Base-by-base conservation (phyloP, 2,797 vertebrate genomes). In the Alectoris magna region DNA sequence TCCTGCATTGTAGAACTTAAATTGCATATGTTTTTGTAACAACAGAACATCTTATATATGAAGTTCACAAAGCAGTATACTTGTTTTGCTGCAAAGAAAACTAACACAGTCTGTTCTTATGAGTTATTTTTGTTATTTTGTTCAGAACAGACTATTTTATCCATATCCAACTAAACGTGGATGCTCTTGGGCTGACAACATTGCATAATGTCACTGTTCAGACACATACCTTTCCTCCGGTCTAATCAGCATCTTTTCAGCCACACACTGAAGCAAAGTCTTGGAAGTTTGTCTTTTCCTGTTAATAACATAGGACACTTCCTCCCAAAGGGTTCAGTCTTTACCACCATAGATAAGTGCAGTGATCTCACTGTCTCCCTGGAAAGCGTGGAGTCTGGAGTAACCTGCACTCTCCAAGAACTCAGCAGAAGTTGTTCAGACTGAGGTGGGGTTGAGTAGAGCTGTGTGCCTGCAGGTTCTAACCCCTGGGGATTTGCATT, bases 21-120 rank as follows among this genome's bases (percentile, higher is more conserved):
- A 58, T 82, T 58, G n/a, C 23, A 27, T 39, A 17, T 31, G 10
- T 59, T 41, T 59, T 71, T 36, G 44, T 38, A 78, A 51, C 48
- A 93, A 60, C 1, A 9, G 63, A 27, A 60, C 46, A 60, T 31
- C 12, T 67, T 70, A n/a, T 26, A 38, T 38, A 56, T 22, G 31
- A 79, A 76, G 48, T 48, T 84, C 84, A 55, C 19, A 71, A 64
- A 64, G 44, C 49, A 76, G 22, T 64, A 19, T 64, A 56, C 31
- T 79, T 84, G 44, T 77, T 93, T 66, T 71, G 41, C 80, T 90
- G 86, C 62, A 84, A 58, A 39, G 18, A 64, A 75, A 89, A 55
- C 41, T 5, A 51, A 84, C 73, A 83, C 41, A 69, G 51, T 68
- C 69, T 83, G 34, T 73, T 79, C 81, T 80, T 15, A 9, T 34